Evolutionary conservation across 2,888 invertebrate genomes (phyloP), one percentile per base, ranked within the genome.

Genomic region (Orthosia gothica): DNA sequence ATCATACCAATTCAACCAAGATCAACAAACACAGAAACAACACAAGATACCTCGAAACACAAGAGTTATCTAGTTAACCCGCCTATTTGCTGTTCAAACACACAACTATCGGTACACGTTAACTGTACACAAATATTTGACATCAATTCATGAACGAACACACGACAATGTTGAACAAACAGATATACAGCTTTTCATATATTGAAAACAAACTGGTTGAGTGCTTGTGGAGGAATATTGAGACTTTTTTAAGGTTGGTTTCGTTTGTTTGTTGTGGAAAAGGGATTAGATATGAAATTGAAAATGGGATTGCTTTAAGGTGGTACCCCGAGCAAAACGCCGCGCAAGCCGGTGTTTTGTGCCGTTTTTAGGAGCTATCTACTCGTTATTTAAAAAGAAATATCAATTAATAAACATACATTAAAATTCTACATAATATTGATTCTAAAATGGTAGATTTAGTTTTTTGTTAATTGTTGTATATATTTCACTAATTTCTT

Each of bases 51-150:
- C 54, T 65, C 57, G 20, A 32, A 54, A 68, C 74, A 68, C 70
- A 58, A 18, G 61, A 82, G 63, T 69, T 83, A 71, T 54, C 70
- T 62, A 64, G 78, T 79, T 74, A 74, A 76, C 55, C 65, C 70
- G 72, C 73, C 81, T 89, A 85, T 89, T 88, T 82, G 66, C 58
- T 71, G 80, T 78, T 79, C 85, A 85, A 87, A 89, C 85, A 88
- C 16, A n/a, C 63, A 76, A 66, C 85, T 82, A 85, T 84, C 83
- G 71, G 59, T 70, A 72, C 70, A 74, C 72, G 75, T 85, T 85
- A 88, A 86, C 82, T 84, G 74, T 72, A 70, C 57, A 80, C 85
- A 89, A 91, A 91, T 88, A 91, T 90, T 91, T 88, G 84, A 71
- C 59, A 76, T 84, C 85, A 76, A 85, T 86, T 87, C 83, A 86